Conservation (phyloP, 2,797 vertebrate species). For the Artibeus jamaicensis region DNA sequence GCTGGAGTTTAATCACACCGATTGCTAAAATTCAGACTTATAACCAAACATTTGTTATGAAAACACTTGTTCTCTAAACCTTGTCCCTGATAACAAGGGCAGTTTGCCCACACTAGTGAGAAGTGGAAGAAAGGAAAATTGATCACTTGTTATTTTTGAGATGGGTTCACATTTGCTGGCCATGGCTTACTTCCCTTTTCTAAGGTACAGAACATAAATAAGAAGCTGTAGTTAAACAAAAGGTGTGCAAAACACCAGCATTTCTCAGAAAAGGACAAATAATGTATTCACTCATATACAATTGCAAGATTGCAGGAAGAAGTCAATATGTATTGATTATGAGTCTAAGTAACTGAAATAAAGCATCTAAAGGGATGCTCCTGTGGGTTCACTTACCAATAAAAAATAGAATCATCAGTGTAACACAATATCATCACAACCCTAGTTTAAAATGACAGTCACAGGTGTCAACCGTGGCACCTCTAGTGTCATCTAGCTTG, state of each 20-base stretch:
- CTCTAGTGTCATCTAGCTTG: not conserved
- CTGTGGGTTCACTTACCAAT: not conserved
- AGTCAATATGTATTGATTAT: constrained; percentile 33
- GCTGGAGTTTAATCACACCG: not conserved
- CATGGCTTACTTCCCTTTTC: not conserved
- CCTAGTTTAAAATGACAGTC: constrained; percentile 6
- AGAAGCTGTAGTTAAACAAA: not conserved
- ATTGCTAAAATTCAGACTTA: not conserved
- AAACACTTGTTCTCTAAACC: not conserved
- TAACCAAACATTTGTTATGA: not conserved
- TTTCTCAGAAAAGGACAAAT: constrained; percentile 5
- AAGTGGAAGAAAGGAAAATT: not conserved
- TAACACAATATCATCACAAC: not conserved
- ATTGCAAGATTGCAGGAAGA: not conserved
- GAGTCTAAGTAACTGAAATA: constrained; percentile 35
- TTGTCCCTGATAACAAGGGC: not conserved
- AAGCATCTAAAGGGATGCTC: not conserved
- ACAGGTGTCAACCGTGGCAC: not conserved
- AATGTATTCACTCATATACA: not conserved
- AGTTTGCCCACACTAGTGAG: not conserved
- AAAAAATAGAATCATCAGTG: constrained; percentile 20
- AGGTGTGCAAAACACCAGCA: not conserved
- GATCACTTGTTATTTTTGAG: not conserved
- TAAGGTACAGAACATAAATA: not conserved
- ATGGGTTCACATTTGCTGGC: not conserved